A percentile compares a stretch with the other conserved stretches of the same genome.
Conservation (phyloP, 2,797 vertebrate species). For the Brachyalestes nurse region DNA sequence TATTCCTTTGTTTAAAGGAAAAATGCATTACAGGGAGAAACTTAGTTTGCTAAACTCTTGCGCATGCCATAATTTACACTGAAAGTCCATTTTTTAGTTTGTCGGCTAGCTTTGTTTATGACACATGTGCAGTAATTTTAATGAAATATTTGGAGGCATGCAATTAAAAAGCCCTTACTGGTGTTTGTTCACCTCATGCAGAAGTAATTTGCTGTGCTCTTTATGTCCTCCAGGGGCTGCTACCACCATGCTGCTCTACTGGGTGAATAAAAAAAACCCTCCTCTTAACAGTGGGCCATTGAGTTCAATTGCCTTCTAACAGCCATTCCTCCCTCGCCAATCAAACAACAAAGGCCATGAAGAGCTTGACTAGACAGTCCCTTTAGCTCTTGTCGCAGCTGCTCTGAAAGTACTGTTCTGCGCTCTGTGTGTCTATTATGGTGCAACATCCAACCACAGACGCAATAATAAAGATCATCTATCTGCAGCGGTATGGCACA, state of each 20-base stretch:
- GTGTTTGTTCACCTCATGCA: background rate
- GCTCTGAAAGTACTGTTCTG: slow-evolving; percentile 62
- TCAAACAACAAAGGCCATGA: background rate
- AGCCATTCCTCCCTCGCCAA: background rate
- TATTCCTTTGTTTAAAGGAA: too few relatives aligned
- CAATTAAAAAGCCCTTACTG: background rate
- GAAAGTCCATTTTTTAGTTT: background rate
- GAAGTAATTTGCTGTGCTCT: background rate
- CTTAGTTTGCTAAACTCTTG: too few relatives aligned
- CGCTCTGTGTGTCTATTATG: slow-evolving; percentile 68
- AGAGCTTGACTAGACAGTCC: background rate
- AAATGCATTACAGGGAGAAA: too few relatives aligned
- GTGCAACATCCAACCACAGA: slow-evolving; percentile 71
- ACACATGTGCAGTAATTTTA: background rate
- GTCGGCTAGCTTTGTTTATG: background rate
- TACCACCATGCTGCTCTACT: background rate
- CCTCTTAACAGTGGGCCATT: background rate
- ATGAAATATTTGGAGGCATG: background rate
- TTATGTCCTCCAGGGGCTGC: slow-evolving; percentile 2
- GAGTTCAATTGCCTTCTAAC: background rate
- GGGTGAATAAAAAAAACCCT: background rate
- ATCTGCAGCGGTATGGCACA: slow-evolving; percentile 80
- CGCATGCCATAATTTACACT: too few relatives aligned
- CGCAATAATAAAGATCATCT: slow-evolving; percentile 88
- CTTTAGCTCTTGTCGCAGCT: slow-evolving; percentile 32